Base-by-base conservation (phyloP, 2,797 vertebrate species). In the Acanthornis magna region DNA sequence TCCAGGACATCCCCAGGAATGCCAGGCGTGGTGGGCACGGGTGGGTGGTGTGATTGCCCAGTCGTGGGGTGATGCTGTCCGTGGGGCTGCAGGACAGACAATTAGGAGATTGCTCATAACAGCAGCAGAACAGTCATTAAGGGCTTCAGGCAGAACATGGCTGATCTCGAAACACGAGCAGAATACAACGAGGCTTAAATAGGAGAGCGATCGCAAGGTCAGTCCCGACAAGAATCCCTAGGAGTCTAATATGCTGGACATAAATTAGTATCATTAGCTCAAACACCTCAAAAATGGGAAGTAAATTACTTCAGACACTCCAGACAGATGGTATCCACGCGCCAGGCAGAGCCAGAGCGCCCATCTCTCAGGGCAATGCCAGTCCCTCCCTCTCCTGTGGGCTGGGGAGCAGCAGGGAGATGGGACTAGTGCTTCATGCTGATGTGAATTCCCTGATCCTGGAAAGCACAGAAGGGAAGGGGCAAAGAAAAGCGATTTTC, bases 241-340 rank as follows among this genome's bases (percentile, higher is more conserved):
- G 58, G 83, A 90, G 71, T 57, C 63, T 88, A 70, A 93, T 88
- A 70, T 5, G 20, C 73, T 66, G 79, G 82, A 92, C 75, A 70
- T 92, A 91, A 96, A 92, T 95, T 94, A 92, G 82, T 38, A 95
- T 78, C 54, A 93, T 86, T 75, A 89, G 48, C 77, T 91, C 82
- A 89, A 92, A 89, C 87, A 81, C 91, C 84, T 94, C 2, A 5
- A 91, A 96, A 96, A 91, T 94, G 81, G 79, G 65, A 93, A 93
- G 47, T 88, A 92, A 93, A 95, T 94, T 85, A 85, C 80, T 95
- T 84, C 58, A 91, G 91, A 81, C 72, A 30, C 58, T 88, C 43
- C n/a, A 81, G 82, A 75, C 92, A 93, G 92, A 89, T 92, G 91
- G 84, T 87, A 34, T 51, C 65, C 48, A 32, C 1, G 5, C 70